phyloP scores from a whole-genome alignment of 2,888 invertebrate genomes.

The Brenthis hecate region DNA sequence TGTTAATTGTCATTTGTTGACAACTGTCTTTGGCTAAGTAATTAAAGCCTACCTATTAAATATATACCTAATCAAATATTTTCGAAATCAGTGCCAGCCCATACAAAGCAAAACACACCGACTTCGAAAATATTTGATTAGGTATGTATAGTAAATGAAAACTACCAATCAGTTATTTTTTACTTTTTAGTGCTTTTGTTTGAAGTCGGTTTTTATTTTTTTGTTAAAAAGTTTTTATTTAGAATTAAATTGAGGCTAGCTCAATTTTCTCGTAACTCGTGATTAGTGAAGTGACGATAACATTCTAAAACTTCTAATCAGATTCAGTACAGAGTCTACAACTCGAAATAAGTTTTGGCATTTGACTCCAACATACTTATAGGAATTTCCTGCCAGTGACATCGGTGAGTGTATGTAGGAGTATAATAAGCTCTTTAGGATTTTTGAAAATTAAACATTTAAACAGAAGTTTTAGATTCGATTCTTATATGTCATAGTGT shows the following conservation, averaged over 20 bases:
- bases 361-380: conserved; percentile 18
- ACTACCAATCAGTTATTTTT: too few species aligned
- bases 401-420: conserved; percentile 6
- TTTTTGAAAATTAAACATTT: neutral
- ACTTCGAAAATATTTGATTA: too few species aligned
- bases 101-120: too few species aligned
- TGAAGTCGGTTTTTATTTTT: too few species aligned
- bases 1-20: too few species aligned
- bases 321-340: conserved; percentile 18
- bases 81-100: too few species aligned
- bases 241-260: conserved; percentile 4
- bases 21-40: too few species aligned
- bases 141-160: too few species aligned
- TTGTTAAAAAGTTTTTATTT: too few species aligned
- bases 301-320: conserved; percentile 29
- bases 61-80: too few species aligned
- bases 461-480: neutral
- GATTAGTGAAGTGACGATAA: conserved; percentile 29
- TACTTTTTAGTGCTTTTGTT: too few species aligned
- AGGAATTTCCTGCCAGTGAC: conserved; percentile 14
- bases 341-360: conserved; percentile 27
- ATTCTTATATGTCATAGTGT: neutral
- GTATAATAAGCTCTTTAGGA: neutral
- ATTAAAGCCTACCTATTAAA: too few species aligned
- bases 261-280: conserved; percentile 4